A percentile compares a stretch with the other conserved stretches of the same genome.
Evolutionary conservation across 1,140 invertebrate species (phyloP).

Genomic region (Triops longicaudatus): DNA sequence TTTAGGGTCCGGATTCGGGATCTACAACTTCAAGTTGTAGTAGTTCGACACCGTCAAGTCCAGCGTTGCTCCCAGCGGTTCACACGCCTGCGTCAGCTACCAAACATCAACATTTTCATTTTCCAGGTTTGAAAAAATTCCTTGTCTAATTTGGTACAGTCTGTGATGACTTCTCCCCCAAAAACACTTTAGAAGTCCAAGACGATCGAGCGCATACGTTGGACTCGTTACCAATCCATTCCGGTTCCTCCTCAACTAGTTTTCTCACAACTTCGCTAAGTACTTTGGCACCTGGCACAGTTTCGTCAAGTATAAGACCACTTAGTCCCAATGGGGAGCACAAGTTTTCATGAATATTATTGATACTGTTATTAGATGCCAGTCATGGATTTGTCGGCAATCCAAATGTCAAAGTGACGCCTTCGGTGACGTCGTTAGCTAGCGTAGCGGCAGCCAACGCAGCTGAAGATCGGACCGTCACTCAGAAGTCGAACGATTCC

Average conservation of each 20-base stretch:
- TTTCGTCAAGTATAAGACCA: background rate
- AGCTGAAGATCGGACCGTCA: slow-evolving; percentile 51
- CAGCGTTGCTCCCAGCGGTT: slow-evolving; percentile 53
- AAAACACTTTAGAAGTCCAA: slow-evolving; percentile 18
- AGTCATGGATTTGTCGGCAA: background rate
- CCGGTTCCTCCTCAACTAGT: background rate
- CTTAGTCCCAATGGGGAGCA: background rate
- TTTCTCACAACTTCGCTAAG: background rate
- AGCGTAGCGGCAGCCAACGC: background rate
- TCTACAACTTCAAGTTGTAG: slow-evolving; percentile 93
- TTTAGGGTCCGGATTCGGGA: slow-evolving; percentile 59
- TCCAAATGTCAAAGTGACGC: background rate
- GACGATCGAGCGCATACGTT: slow-evolving; percentile 26
- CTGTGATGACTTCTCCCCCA: background rate
- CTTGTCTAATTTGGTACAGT: background rate
- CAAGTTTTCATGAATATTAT: background rate
- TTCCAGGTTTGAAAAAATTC: slow-evolving; percentile 55
- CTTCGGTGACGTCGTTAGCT: slow-evolving; percentile 23
- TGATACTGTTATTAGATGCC: background rate
- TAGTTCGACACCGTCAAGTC: slow-evolving; percentile 90
- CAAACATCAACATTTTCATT: slow-evolving; percentile 65
- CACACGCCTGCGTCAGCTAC: slow-evolving; percentile 47
- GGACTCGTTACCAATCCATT: slow-evolving; percentile 19
- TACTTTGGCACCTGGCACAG: background rate
- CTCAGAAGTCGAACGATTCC: slow-evolving; percentile 68